Evolutionary conservation across 2,113 vertebrate species (phyloP), one percentile per base, ranked within the genome.

Genomic region (Cheirogaleus medius): DNA sequence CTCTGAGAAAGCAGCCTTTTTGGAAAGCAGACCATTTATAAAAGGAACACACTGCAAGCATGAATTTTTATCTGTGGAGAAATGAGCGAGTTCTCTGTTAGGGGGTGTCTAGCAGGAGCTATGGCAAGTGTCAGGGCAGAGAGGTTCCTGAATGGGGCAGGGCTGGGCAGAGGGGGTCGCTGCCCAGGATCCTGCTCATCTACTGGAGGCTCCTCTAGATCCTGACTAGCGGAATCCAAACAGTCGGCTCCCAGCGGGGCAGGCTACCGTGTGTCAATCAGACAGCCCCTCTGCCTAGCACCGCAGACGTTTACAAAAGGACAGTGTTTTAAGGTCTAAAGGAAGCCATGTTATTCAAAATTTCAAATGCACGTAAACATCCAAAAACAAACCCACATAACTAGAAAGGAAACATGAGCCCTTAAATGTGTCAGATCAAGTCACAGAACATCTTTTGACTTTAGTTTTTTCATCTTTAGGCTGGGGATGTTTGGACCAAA

Each of bases 391-490:
- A 23, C n/a, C 13, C 15, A 6, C n/a, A 29, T 29, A 85, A 39
- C 42, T n/a, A 49, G 49, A 58, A 89, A 91, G 42, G 44, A 92
- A 69, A 39, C 32, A 34, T 3, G 85, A 91, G 47, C 10, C 42
- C 44, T 37, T 90, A 63, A n/a, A 25, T 68, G 54, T 32, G 37
- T 87, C 80, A 39, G 39, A 80, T 85, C 49, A 39, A 68, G 69
- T 89, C 69, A 80, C 6, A 3, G n/a, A 44, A 69, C 20, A 66
- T 92, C 71, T 64, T 93, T 52, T 12, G 25, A 89, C 32, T 89
- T n/a, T 42, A 58, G 44, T 73, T 93, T 54, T 92, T 86, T 95
- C 54, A 66, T 96, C 80, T 95, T 89, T 63, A 74, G 44, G 52
- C 47, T 54, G 13, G 42, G 49, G 32, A 2, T 25, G 4, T 91